Evolutionary conservation across 2,797 vertebrate species (phyloP).

Genomic region (Hydrophis major): DNA sequence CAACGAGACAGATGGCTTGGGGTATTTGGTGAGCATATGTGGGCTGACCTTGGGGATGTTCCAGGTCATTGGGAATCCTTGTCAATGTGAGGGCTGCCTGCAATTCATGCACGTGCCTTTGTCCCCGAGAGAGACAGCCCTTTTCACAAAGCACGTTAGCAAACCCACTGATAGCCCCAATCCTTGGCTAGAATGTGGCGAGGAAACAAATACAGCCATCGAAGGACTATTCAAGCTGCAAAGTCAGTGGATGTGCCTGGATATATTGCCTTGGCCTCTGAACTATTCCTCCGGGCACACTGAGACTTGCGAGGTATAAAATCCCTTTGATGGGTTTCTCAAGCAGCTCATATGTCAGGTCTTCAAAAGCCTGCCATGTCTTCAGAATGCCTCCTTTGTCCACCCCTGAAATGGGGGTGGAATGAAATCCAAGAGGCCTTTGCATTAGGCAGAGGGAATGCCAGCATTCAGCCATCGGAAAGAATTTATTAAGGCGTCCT

Average conservation of each 20-base stretch:
- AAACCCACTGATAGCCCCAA: constrained; percentile 46
- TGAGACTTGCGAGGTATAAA: constrained; percentile 5
- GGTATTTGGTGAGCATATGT: constrained; percentile 55
- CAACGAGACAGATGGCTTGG: constrained; percentile 58
- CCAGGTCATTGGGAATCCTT: constrained; percentile 60
- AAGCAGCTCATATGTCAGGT: background rate
- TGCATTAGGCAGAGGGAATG: background rate
- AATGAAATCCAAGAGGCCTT: background rate
- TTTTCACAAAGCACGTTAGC: background rate
- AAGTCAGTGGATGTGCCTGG: constrained; percentile 9
- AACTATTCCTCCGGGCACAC: constrained; percentile 19
- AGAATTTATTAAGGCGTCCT: background rate
- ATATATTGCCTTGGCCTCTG: constrained; percentile 25
- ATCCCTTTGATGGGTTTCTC: constrained; percentile 21
- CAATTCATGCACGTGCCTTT: constrained; percentile 36
- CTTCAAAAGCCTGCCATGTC: background rate
- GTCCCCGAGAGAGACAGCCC: background rate
- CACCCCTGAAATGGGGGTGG: constrained; percentile 16
- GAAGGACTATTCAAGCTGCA: constrained; percentile 25
- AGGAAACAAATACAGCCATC: constrained; percentile 31
- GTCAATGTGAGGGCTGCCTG: constrained; percentile 36
- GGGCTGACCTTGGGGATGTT: constrained; percentile 44
- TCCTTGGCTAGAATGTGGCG: constrained; percentile 31
- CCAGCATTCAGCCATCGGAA: background rate
- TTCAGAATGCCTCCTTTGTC: constrained; percentile 4